Percentiles rank a stretch among this genome's conserved stretches.
These are phyloP conservation scores for Gambusia yucatana DNA, from an alignment of 2,797 vertebrate species.

Conservation along the genomic window DNA sequence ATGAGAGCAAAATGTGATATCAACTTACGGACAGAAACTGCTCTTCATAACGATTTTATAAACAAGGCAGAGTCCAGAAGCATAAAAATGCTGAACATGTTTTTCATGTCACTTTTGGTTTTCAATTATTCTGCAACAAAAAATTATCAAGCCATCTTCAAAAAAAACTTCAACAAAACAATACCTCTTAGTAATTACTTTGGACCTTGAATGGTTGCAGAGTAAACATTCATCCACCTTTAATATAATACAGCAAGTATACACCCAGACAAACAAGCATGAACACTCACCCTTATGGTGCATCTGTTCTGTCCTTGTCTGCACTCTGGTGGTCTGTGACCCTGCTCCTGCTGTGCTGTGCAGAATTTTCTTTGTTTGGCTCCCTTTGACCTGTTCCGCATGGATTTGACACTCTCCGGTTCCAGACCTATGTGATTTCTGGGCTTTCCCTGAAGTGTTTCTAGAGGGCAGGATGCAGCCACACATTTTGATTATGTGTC, in stretches of 20 bases:
- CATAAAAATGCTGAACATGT: not conserved
- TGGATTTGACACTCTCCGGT: not conserved
- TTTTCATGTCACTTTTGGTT: not conserved
- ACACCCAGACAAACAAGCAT: not conserved
- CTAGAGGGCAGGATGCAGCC: not conserved
- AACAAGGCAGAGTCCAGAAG: not conserved
- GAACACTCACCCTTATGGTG: not conserved
- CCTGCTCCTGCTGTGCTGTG: not conserved
- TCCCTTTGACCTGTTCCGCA: not conserved
- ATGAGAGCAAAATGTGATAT: not conserved
- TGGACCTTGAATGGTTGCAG: not conserved
- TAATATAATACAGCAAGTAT: not conserved
- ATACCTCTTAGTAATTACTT: not conserved
- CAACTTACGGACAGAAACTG: slow-evolving; percentile 32
- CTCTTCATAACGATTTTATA: not conserved
- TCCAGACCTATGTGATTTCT: not conserved
- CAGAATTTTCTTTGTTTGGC: not conserved
- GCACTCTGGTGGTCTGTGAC: not conserved
- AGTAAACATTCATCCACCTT: not conserved
- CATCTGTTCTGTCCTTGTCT: not conserved
- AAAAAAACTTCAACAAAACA: not conserved
- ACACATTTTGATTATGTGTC: not conserved
- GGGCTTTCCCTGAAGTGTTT: not conserved
- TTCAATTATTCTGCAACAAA: not conserved
- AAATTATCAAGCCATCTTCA: not conserved